Percentiles rank a stretch among this genome's conserved stretches.
phyloP scores from a whole-genome alignment of 2,113 vertebrate genomes.

The Rhadina sibilatrix region DNA sequence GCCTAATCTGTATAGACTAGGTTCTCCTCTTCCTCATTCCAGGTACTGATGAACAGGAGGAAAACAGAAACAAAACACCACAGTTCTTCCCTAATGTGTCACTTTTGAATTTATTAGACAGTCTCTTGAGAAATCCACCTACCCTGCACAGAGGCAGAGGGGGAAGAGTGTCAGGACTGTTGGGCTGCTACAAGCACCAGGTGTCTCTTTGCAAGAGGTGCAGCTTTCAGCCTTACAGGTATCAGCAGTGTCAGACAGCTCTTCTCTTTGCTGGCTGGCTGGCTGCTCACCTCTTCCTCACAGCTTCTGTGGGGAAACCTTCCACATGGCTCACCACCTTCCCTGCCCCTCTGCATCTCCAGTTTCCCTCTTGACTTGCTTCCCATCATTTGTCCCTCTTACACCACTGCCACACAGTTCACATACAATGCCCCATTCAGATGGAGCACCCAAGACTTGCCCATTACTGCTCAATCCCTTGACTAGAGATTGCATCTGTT shows the following conservation, averaged over 20 bases:
- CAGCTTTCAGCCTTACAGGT: neutral
- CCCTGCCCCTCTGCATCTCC: neutral
- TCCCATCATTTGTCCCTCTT: neutral
- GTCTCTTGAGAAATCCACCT: neutral
- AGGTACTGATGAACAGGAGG: neutral
- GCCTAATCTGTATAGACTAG: neutral
- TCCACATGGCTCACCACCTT: neutral
- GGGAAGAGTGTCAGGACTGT: neutral
- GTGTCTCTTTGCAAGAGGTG: neutral
- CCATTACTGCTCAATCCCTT: neutral
- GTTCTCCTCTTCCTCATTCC: neutral
- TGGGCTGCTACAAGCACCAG: neutral
- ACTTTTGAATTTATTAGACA: neutral
- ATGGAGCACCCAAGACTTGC: neutral
- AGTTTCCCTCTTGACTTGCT: neutral
- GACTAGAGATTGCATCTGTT: neutral
- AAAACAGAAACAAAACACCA: neutral
- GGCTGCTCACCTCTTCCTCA: neutral
- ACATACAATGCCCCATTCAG: fast-evolving
- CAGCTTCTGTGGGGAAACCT: neutral
- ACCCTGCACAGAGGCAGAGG: neutral
- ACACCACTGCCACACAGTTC: neutral
- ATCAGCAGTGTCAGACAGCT: neutral
- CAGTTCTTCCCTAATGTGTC: neutral
- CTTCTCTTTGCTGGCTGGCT: neutral